Conservation (phyloP, 2,797 vertebrate species). For the Anolis apletophallus region DNA sequence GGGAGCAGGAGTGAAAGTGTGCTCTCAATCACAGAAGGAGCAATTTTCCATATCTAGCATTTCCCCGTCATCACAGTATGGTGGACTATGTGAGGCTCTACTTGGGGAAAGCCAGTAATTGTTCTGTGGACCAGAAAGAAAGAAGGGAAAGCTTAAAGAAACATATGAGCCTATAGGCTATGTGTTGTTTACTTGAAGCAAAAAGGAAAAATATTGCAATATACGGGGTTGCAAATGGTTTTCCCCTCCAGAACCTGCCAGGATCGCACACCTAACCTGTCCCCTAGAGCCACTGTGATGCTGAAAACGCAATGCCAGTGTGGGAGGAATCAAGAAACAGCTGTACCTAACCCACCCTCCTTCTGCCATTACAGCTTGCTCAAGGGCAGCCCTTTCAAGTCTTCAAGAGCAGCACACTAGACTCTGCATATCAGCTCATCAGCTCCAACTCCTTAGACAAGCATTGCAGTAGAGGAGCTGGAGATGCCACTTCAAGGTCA, state of each 20-base stretch:
- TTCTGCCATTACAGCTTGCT: not conserved
- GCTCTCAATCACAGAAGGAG: too few relatives aligned
- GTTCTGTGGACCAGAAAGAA: too few relatives aligned
- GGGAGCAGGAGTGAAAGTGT: too few relatives aligned
- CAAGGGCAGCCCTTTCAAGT: not conserved
- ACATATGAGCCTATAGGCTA: not conserved
- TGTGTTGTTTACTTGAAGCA: not conserved
- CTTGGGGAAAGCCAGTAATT: too few relatives aligned
- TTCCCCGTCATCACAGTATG: too few relatives aligned
- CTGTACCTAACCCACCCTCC: not conserved
- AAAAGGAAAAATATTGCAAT: not conserved
- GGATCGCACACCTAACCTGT: too few relatives aligned
- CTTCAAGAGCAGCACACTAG: not conserved
- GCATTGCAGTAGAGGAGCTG: not conserved
- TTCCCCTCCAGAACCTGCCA: not conserved
- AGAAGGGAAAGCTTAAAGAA: not conserved
- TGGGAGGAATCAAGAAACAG: not conserved
- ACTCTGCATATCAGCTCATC: not conserved
- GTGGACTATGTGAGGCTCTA: too few relatives aligned
- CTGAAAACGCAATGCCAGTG: not conserved
- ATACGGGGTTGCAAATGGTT: too few relatives aligned
- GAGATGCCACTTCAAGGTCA: constrained; percentile 3
- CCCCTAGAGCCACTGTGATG: not conserved
- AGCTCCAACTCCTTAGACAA: constrained; percentile 11
- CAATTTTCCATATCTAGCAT: too few relatives aligned